Base-by-base conservation (phyloP, 2,113 vertebrate species). In the Bubo scandiacus region DNA sequence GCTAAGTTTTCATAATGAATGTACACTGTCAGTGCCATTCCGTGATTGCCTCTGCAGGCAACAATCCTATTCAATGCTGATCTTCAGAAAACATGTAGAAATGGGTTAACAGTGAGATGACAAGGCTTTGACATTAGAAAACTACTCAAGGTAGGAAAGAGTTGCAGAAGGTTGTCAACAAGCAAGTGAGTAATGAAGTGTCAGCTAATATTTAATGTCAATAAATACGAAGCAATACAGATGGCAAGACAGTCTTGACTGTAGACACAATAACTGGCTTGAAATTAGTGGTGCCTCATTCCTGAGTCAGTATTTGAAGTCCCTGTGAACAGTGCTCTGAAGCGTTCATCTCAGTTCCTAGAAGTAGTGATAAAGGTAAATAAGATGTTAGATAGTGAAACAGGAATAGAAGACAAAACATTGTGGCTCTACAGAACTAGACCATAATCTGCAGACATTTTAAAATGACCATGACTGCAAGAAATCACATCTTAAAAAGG, bases 1-100 rank as follows among this genome's bases (percentile, higher is more conserved):
- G 8, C 6, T 36, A 61, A 57, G 2, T 47, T 91, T 86, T 71
- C 26, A 45, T 29, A 61, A 5, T 23, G 10, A 59, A 68, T 32
- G 5, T 58, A 26, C 5, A 3, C 6, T 43, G 11, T 43, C 18
- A 30, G 10, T 55, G 8, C 3, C 1, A 1, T 57, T 86, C 23
- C 34, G 82, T 47, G 43, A 15, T n/a, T 59, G 6, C 20, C 7
- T 80, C 34, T 82, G 20, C 15, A 88, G 61, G 25, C 12, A 72
- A 11, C 4, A 93, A 30, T 22, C 6, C 4, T 47, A 12, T 52
- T 67, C 4, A 2, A 81, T 30, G 13, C 8, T 57, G 36, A n/a
- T 86, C 26, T 61, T 90, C 45, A 67, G 27, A 71, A 79, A 74
- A 54, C 12, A 13, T 45, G 6, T 22, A 54, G 57, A 67, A 86